A percentile compares a stretch with the other conserved stretches of the same genome.
These are phyloP conservation scores for Sula dactylatra DNA, from an alignment of 2,113 vertebrate genomes.

Conservation along the genomic window DNA sequence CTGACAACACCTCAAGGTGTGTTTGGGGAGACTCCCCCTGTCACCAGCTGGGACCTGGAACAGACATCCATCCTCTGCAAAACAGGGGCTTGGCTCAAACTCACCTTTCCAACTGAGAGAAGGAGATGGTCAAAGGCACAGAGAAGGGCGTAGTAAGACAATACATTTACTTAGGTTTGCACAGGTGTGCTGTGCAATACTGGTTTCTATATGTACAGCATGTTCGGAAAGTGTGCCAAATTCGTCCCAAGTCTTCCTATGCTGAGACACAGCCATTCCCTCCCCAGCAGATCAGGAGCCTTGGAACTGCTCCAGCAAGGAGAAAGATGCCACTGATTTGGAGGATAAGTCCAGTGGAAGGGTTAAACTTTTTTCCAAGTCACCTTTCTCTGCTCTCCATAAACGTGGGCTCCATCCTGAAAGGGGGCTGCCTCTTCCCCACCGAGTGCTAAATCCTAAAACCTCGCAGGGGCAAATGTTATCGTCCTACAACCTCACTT, in stretches of 20 bases:
- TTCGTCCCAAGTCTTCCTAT: neutral
- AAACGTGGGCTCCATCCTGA: neutral
- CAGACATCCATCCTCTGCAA: neutral
- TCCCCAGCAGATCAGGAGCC: neutral
- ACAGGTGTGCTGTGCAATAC: neutral
- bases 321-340: neutral
- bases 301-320: neutral
- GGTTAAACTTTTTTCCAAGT: neutral
- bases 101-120: neutral
- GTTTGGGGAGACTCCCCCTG: neutral
- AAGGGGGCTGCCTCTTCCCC: neutral
- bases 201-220: neutral
- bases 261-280: neutral
- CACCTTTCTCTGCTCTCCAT: neutral
- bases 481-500: neutral
- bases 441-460: neutral
- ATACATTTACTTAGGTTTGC: neutral
- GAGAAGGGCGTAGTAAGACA: neutral
- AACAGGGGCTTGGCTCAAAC: neutral
- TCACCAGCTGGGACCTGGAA: neutral
- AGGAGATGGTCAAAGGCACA: neutral
- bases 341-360: neutral
- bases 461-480: neutral
- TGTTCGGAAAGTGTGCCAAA: neutral
- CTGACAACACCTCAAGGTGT: neutral